Percentiles rank a stretch among this genome's conserved stretches.
These are phyloP conservation scores for Montipora cactus DNA, from an alignment of 64 coral and sea anemone species.

Conservation along the genomic window DNA sequence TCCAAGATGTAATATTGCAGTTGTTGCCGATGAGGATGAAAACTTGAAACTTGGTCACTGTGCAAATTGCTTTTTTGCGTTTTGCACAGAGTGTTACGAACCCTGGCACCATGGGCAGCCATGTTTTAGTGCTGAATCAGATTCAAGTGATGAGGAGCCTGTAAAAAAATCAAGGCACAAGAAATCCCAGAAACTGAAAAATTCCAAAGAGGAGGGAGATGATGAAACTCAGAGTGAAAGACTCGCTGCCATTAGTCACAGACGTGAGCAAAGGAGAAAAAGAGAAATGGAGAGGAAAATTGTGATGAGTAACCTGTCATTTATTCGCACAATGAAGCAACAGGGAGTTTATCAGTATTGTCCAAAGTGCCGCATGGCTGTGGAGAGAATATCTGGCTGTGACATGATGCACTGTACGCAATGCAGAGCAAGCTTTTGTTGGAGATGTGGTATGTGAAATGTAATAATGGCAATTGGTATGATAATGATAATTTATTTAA, in stretches of 20 bases:
- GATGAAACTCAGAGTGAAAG: neutral
- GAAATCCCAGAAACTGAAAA: neutral
- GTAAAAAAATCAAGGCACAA: constrained; percentile 53
- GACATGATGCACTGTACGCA: constrained; percentile 95
- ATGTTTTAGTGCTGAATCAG: constrained; percentile 67
- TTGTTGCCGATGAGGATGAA: constrained; percentile 86
- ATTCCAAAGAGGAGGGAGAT: neutral
- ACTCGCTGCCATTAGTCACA: neutral
- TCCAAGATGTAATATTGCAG: constrained; percentile 84
- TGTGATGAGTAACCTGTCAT: constrained; percentile 60
- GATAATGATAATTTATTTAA: no score
- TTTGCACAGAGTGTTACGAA: constrained; percentile 91
- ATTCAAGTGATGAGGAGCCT: neutral
- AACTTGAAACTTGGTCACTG: constrained; percentile 87
- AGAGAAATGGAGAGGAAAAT: constrained; percentile 15
- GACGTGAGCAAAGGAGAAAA: neutral
- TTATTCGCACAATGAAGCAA: constrained; percentile 75
- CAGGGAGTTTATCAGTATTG: constrained; percentile 83
- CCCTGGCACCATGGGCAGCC: constrained; percentile 76
- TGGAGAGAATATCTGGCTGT: constrained; percentile 90
- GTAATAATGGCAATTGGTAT: neutral
- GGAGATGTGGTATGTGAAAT: constrained; percentile 88
- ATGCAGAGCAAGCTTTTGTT: constrained; percentile 83
- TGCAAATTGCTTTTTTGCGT: constrained; percentile 83
- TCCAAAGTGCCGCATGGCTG: constrained; percentile 82